These are phyloP conservation scores for Eubucco bourcierii DNA, from an alignment of 2,113 vertebrate genomes.

Conservation along the genomic window DNA sequence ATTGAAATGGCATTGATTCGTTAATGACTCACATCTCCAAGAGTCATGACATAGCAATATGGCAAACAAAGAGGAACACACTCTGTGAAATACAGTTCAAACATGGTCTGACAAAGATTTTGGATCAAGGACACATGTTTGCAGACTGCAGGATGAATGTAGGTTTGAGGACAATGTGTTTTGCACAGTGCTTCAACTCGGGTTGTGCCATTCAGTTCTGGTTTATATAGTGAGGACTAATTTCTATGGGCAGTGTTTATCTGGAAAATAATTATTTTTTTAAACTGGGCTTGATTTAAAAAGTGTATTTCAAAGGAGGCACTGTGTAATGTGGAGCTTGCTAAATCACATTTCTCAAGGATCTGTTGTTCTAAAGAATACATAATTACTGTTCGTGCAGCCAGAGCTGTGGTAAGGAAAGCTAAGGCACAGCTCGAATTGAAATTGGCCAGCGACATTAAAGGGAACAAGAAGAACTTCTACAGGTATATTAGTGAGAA, in stretches of 20 bases:
- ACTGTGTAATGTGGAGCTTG: background rate
- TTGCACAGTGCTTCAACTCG: accelerated
- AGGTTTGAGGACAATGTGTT: background rate
- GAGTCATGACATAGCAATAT: background rate
- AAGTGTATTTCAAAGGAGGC: background rate
- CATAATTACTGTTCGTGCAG: too few species aligned
- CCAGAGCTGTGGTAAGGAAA: too few species aligned
- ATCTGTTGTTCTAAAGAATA: background rate
- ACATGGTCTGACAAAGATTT: background rate
- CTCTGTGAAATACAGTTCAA: background rate
- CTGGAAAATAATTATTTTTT: background rate
- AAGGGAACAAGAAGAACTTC: too few species aligned
- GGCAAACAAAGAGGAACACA: background rate
- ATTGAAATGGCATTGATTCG: background rate
- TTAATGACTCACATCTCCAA: background rate
- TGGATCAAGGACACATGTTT: background rate
- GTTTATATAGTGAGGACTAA: background rate
- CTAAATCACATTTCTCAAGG: background rate
- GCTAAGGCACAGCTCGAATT: too few species aligned
- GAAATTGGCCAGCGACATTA: too few species aligned
- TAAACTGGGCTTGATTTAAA: background rate
- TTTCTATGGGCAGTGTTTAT: background rate
- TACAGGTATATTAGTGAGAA: too few species aligned
- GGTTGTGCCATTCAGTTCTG: background rate
- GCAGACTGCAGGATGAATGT: background rate